phyloP scores from a whole-genome alignment of 2,797 vertebrate species.

The Cyprinella venusta region DNA sequence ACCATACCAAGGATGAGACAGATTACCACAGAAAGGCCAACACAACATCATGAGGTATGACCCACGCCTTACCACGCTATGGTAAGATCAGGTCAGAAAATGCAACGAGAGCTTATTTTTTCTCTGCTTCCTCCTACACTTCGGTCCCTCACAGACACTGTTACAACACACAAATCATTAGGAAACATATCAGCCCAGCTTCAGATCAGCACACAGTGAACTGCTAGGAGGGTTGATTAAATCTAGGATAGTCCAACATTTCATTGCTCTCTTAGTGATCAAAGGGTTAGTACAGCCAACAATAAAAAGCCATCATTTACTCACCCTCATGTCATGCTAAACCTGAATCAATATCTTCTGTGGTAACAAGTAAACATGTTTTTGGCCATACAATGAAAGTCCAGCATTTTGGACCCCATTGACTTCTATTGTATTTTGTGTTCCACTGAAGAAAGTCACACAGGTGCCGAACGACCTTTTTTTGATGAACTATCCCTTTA shows the following conservation, averaged over 20 bases:
- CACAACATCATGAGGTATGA: not conserved
- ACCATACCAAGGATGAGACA: conserved; percentile 40
- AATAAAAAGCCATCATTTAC: not conserved
- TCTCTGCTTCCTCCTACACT: conserved; percentile 16
- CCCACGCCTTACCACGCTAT: not conserved
- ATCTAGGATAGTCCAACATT: conserved; percentile 3
- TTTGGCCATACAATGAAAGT: not conserved
- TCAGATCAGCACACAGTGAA: not conserved
- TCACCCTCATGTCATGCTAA: not conserved
- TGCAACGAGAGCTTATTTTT: not conserved
- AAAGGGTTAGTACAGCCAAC: not conserved
- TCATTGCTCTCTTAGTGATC: not conserved
- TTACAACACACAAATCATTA: conserved; percentile 8
- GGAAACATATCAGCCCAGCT: not conserved
- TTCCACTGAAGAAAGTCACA: not conserved
- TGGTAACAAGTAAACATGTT: not conserved
- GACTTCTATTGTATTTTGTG: not conserved
- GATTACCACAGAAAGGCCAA: conserved; percentile 24
- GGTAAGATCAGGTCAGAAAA: not conserved
- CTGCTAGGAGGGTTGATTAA: not conserved
- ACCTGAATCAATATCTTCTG: not conserved
- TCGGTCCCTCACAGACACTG: not conserved
- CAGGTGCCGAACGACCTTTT: not conserved
- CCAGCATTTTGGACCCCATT: not conserved
- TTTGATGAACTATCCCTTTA: not conserved